These are phyloP conservation scores for Acridotheres tristis DNA, from an alignment of 2,797 vertebrate genomes.

Conservation along the genomic window DNA sequence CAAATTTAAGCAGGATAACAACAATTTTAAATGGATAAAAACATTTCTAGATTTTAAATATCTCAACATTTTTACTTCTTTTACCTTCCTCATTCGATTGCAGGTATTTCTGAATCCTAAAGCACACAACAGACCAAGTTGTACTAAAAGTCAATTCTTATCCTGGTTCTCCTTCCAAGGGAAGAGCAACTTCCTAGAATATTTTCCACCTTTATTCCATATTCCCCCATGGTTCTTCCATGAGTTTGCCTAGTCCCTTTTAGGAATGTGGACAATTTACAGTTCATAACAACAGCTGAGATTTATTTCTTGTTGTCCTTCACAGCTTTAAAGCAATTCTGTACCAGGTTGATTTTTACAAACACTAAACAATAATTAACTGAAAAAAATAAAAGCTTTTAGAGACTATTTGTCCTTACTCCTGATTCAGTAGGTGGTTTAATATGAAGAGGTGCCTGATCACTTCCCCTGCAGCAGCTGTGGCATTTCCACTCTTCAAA, in stretches of 20 bases:
- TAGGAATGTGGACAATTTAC: background rate
- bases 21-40: background rate
- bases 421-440: constrained; percentile 31
- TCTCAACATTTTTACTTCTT: background rate
- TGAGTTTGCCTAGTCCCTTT: background rate
- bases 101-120: background rate
- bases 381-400: background rate
- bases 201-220: background rate
- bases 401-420: background rate
- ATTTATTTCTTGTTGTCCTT: background rate
- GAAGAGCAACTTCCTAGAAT: background rate
- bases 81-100: background rate
- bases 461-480: constrained; percentile 50
- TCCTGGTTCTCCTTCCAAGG: background rate
- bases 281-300: background rate
- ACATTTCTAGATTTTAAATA: background rate
- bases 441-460: constrained; percentile 25
- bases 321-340: background rate
- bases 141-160: background rate
- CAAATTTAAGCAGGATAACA: background rate
- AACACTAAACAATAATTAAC: background rate
- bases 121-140: rapidly evolving
- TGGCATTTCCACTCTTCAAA: constrained; percentile 58
- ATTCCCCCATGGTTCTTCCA: background rate
- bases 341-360: background rate